Base-by-base conservation (phyloP, 2,797 vertebrate species). In the Melanotaenia boesemani region DNA sequence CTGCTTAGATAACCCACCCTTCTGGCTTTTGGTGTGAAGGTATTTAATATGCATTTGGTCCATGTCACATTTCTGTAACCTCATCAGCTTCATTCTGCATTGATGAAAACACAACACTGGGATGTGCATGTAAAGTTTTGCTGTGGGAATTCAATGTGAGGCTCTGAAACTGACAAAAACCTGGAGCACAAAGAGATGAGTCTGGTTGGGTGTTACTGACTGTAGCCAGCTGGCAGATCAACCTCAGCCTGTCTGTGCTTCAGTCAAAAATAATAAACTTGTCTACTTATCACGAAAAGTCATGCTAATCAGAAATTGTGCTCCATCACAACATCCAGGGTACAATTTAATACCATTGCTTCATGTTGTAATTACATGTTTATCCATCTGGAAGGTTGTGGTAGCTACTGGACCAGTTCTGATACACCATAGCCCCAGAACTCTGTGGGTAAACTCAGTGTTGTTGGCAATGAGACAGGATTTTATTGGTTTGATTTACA, bases 181-280 rank as follows among this genome's bases (percentile, higher is more conserved):
- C 13, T 44, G 5, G 44, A 4, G 44, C 44, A 44, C 18, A 46
- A 46, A 20, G 18, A 46, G 16, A 18, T 46, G 44, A 46, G 44
- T 6, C 16, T 13, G 11, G 41, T 44, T 11, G 11, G 16, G 41
- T 18, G 16, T 44, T 44, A 16, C 15, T 18, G 41, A 16, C 15
- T 44, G 15, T 1, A 16, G 41, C 41, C 41, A 16, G 44, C 44
- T 46, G 44, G 44, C 18, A 46, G 44, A 18, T 46, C 16, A 20
- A 7, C 18, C 15, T 41, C 39, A 41, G 6, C 16, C 44, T 46
- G 44, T 41, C 15, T 41, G 91, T 26, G 24, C 10, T 52, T 55
- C 52, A 16, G 26, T 30, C 26, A 13, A 8, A 56, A 15, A 5
- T 55, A 55, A 55, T 28, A 55, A 13, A 56, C 22, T 5, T 1